These are phyloP conservation scores for Heterohyrax brucei DNA, from an alignment of 2,797 vertebrate genomes.

Conservation along the genomic window DNA sequence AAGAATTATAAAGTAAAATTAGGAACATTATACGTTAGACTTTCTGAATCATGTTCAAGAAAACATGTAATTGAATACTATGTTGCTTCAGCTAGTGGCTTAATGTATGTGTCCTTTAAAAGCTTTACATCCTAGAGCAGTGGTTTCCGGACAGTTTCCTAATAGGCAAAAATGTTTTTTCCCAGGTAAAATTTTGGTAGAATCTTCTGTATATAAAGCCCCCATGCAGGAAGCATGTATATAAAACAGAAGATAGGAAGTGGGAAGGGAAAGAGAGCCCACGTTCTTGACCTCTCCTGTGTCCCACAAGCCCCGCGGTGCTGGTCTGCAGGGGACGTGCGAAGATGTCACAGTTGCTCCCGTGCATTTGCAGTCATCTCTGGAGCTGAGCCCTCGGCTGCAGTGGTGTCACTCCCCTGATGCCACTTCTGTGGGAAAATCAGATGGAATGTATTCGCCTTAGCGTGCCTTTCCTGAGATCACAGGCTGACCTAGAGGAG, in stretches of 20 bases:
- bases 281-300: neutral
- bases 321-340: neutral
- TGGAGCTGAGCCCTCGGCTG: neutral
- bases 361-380: neutral
- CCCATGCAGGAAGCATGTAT: neutral
- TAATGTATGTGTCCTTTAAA: neutral
- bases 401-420: neutral
- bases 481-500: neutral
- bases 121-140: neutral
- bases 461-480: neutral
- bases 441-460: neutral
- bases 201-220: neutral
- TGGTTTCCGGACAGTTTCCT: slow-evolving; percentile 19
- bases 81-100: neutral
- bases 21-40: neutral
- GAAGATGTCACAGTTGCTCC: neutral
- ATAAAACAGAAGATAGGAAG: too few relatives aligned
- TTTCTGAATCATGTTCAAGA: neutral
- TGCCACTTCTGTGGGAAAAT: neutral
- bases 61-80: neutral
- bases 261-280: neutral
- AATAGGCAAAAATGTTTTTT: neutral
- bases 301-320: neutral
- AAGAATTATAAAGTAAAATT: slow-evolving; percentile 57
- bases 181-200: neutral